phyloP scores from a whole-genome alignment of 1,140 invertebrate species.

The Triops cancriformis region DNA sequence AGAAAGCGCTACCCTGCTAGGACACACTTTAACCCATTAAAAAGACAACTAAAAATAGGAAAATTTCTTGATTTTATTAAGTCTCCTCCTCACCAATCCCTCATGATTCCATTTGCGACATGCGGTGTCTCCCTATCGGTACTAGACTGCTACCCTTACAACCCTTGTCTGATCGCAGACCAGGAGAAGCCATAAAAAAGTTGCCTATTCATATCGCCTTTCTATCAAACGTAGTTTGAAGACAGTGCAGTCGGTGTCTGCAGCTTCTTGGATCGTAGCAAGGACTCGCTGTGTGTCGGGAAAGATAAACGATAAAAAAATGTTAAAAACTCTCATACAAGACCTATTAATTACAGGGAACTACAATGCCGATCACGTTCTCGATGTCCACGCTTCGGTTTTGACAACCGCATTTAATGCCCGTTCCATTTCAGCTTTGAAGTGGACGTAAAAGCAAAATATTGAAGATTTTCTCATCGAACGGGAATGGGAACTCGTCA shows the following conservation, averaged over 20 bases:
- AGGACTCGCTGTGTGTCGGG: not conserved
- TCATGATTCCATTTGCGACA: not conserved
- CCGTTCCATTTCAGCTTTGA: not conserved
- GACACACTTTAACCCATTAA: not conserved
- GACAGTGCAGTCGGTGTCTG: not conserved
- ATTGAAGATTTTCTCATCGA: not conserved
- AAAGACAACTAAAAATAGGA: not conserved
- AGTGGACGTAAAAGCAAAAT: not conserved
- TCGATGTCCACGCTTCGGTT: not conserved
- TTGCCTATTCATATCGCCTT: conserved; percentile 10
- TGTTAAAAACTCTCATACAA: not conserved
- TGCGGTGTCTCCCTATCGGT: not conserved
- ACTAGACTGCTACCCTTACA: not conserved
- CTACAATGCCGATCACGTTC: conserved; percentile 4
- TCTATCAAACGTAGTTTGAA: not conserved
- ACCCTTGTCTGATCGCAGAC: not conserved
- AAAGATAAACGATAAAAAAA: not conserved
- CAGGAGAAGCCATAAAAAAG: not conserved
- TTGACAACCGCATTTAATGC: not conserved
- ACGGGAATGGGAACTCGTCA: too few species aligned
- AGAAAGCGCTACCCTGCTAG: not conserved
- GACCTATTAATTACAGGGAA: not conserved
- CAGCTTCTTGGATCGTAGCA: not conserved
- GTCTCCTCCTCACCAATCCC: not conserved
- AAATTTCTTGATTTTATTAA: not conserved